Evolutionary conservation across 2,113 vertebrate species (phyloP).

Genomic region (Arenaria interpres): DNA sequence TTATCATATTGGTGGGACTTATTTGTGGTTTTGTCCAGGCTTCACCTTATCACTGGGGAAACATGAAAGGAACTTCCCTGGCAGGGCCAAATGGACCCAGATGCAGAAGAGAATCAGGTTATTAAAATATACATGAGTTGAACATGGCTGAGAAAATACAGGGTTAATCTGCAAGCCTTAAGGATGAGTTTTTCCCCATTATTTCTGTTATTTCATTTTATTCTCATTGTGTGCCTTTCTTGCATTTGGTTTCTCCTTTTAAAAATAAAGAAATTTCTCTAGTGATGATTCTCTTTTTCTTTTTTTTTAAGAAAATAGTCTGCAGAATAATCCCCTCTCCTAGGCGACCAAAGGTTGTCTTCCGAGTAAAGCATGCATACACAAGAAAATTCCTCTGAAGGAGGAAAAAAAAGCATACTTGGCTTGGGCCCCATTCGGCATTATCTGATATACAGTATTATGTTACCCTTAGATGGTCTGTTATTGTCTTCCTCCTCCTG

Average conservation of each 20-base stretch:
- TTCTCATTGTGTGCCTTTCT: neutral
- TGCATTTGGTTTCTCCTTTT: neutral
- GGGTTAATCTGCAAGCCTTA: neutral
- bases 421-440: neutral
- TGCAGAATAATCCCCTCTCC: constrained; percentile 7
- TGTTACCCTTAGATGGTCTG: constrained; percentile 46
- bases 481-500: neutral
- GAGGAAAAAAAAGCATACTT: neutral
- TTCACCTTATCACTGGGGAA: neutral
- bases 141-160: neutral
- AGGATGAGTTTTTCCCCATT: neutral
- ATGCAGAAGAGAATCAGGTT: neutral
- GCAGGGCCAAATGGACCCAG: neutral
- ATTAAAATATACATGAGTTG: neutral
- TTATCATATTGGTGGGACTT: neutral
- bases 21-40: neutral
- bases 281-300: neutral
- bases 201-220: neutral
- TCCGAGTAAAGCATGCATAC: neutral
- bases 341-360: neutral
- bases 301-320: neutral
- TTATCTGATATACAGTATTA: neutral
- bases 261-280: neutral
- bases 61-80: neutral
- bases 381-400: neutral